Evolutionary conservation across 2,888 invertebrate genomes (phyloP).

Genomic region (Drosophila colorata): DNA sequence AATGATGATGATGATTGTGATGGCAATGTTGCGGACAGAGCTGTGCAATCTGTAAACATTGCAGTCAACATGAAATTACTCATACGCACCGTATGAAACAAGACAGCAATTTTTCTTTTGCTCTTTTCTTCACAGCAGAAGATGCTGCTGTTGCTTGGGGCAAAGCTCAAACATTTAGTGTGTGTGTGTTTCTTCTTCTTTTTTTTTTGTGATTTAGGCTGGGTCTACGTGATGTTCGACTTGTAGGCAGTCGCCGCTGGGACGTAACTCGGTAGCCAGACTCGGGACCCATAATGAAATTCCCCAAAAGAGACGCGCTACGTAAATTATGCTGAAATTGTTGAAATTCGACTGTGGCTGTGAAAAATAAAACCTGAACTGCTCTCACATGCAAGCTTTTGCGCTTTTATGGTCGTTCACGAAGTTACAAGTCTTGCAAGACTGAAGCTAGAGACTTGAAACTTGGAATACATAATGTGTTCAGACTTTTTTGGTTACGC

Average conservation of each 20-base stretch:
- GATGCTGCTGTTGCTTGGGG: conserved; percentile 12
- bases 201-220: conserved; percentile 29
- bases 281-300: conserved; percentile 11
- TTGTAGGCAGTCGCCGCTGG: conserved; percentile 42
- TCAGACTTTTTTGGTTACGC: too few relatives aligned
- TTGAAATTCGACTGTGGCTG: background rate
- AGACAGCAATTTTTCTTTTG: conserved; percentile 12
- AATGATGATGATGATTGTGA: conserved; percentile 37
- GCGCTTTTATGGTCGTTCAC: too few relatives aligned
- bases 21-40: conserved; percentile 18
- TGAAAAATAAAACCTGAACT: background rate
- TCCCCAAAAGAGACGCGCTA: conserved; percentile 22
- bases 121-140: conserved; percentile 2
- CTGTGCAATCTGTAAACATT: conserved; percentile 35
- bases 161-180: conserved; percentile 33
- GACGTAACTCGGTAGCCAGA: conserved; percentile 12
- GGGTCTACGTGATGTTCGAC: conserved; percentile 63
- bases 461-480: too few relatives aligned
- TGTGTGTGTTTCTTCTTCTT: conserved; percentile 9
- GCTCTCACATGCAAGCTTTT: too few relatives aligned
- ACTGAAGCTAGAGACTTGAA: too few relatives aligned
- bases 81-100: conserved; percentile 55
- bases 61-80: conserved; percentile 52
- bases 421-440: too few relatives aligned
- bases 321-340: conserved; percentile 45